These are phyloP conservation scores for Oppia nitens DNA, from an alignment of 1,140 invertebrate species.

Conservation along the genomic window DNA sequence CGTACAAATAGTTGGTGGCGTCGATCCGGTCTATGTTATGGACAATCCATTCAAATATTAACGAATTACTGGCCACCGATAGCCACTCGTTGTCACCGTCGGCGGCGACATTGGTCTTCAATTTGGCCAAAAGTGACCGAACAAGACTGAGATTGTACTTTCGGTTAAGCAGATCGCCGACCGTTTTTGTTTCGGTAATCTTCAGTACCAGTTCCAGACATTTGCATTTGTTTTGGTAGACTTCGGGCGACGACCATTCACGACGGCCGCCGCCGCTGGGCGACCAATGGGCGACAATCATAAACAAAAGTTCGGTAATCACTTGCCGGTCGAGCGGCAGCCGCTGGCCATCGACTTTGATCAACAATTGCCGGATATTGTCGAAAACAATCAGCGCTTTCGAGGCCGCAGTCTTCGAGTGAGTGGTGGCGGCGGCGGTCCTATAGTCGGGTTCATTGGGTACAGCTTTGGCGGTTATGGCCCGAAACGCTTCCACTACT, in stretches of 20 bases:
- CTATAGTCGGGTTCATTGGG: not conserved
- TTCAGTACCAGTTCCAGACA: not conserved
- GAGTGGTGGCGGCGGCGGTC: not conserved
- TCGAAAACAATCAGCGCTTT: not conserved
- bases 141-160: not conserved
- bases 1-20: not conserved
- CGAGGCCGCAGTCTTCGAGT: not conserved
- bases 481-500: not conserved
- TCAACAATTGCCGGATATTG: not conserved
- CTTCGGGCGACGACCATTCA: not conserved
- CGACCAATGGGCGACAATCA: not conserved
- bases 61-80: not conserved
- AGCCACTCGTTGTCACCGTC: not conserved
- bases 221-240: not conserved
- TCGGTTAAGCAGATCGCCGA: not conserved
- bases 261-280: too few relatives aligned
- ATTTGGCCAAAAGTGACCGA: not conserved
- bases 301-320: not conserved
- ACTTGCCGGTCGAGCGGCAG: not conserved
- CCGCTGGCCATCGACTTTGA: not conserved
- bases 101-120: not conserved
- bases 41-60: not conserved
- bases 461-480: not conserved
- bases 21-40: not conserved
- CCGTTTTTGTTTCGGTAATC: not conserved